Conservation (phyloP, 2,888 invertebrate genomes). For the Meteorus cinctellus region DNA sequence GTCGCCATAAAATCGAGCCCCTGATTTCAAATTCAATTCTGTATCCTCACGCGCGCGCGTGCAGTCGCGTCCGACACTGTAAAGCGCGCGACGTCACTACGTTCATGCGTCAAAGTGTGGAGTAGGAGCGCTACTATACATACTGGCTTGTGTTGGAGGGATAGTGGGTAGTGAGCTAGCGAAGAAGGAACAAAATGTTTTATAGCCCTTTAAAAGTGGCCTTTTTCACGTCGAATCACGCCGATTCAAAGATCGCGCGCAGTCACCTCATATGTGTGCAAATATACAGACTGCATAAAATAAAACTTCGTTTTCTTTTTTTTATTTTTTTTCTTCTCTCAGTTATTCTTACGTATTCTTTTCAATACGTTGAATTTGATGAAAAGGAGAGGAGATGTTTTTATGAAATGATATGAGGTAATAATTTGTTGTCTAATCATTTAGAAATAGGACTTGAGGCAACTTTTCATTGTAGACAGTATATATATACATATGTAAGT, state of each 20-base stretch:
- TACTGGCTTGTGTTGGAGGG: not conserved
- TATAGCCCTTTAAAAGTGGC: conserved; percentile 64
- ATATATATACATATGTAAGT: not conserved
- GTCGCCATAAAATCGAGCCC: conserved; percentile 67
- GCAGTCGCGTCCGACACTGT: conserved; percentile 11
- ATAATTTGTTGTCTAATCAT: not conserved
- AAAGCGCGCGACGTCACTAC: not conserved
- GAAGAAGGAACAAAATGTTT: conserved; percentile 70
- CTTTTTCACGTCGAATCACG: conserved; percentile 39
- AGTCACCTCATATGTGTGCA: conserved; percentile 44
- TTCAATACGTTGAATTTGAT: not conserved
- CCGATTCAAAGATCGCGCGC: conserved; percentile 25
- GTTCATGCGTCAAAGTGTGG: not conserved
- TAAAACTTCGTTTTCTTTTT: conserved; percentile 19
- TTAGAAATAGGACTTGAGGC: not conserved
- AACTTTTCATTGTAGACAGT: not conserved
- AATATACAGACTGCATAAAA: conserved; percentile 34
- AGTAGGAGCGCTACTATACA: not conserved
- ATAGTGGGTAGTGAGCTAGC: not conserved
- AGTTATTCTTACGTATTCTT: not conserved
- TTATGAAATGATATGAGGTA: not conserved
- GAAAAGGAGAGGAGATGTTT: not conserved
- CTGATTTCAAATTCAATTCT: conserved; percentile 72
- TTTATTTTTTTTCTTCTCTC: not conserved
- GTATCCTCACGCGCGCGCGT: conserved; percentile 61